phyloP scores from a whole-genome alignment of 2,113 vertebrate species.

The Oreotrochilus melanogaster region DNA sequence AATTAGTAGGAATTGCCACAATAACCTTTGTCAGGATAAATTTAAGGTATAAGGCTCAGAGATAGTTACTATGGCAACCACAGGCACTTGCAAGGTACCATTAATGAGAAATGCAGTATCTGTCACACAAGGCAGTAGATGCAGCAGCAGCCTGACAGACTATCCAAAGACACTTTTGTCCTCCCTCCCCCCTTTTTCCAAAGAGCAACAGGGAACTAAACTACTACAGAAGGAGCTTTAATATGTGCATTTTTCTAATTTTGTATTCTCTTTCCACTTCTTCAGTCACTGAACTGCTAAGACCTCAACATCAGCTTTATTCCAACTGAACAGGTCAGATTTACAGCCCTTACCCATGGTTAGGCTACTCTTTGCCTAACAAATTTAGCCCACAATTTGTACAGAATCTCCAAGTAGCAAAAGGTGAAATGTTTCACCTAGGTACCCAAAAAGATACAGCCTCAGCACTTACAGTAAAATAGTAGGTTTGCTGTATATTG shows the following conservation, averaged over 20 bases:
- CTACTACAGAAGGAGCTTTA: neutral
- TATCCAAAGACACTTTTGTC: conserved; percentile 49
- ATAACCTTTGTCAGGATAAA: conserved; percentile 75
- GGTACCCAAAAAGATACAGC: rapidly evolving
- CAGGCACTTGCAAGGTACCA: conserved; percentile 52
- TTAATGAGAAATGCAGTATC: conserved; percentile 72
- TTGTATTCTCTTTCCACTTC: neutral
- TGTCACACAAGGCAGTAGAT: conserved; percentile 51
- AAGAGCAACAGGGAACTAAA: neutral
- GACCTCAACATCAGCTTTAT: neutral
- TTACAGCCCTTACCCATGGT: neutral
- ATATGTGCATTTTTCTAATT: neutral
- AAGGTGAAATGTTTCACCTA: neutral
- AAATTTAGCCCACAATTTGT: neutral
- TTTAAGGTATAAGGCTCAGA: conserved; percentile 62
- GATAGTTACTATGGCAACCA: conserved; percentile 73
- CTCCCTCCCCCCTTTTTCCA: neutral
- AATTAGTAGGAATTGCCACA: conserved; percentile 73
- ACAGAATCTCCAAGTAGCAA: neutral
- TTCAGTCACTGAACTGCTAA: neutral
- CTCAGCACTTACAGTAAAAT: neutral
- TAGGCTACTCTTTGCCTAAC: neutral
- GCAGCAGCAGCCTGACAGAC: conserved; percentile 25
- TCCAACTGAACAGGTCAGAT: neutral
- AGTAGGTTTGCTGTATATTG: neutral